phyloP scores from a whole-genome alignment of 2,113 vertebrate species.

The Etia nguti region DNA sequence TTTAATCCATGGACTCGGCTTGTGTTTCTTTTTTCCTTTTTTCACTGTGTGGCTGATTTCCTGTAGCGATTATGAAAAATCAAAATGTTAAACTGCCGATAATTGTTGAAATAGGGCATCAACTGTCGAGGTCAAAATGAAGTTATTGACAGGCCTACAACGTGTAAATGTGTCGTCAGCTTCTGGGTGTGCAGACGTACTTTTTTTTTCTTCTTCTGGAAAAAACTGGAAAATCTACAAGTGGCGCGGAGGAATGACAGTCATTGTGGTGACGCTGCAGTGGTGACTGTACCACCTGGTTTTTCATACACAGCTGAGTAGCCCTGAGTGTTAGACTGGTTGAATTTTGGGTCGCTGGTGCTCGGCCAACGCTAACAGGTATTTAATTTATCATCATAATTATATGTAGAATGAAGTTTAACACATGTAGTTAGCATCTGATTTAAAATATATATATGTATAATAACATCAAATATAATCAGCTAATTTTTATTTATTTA shows the following conservation, averaged over 20 bases:
- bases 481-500: background rate
- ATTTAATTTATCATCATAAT: background rate
- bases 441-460: background rate
- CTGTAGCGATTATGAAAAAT: background rate
- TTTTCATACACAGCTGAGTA: background rate
- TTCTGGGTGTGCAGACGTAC: background rate
- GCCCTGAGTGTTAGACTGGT: background rate
- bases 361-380: slow-evolving; percentile 15
- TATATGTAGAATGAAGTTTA: background rate
- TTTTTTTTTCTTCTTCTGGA: background rate
- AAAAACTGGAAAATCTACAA: slow-evolving; percentile 41
- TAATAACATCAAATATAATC: background rate
- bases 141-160: background rate
- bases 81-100: background rate
- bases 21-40: background rate
- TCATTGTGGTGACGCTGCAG: background rate
- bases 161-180: background rate
- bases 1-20: background rate
- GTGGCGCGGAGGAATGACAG: slow-evolving; percentile 31
- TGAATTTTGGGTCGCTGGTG: background rate
- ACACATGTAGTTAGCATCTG: no score
- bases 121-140: background rate
- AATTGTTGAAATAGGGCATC: background rate
- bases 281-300: background rate
- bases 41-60: background rate